phyloP scores from a whole-genome alignment of 2,888 invertebrate genomes.

The Shargacucullia verbasci region DNA sequence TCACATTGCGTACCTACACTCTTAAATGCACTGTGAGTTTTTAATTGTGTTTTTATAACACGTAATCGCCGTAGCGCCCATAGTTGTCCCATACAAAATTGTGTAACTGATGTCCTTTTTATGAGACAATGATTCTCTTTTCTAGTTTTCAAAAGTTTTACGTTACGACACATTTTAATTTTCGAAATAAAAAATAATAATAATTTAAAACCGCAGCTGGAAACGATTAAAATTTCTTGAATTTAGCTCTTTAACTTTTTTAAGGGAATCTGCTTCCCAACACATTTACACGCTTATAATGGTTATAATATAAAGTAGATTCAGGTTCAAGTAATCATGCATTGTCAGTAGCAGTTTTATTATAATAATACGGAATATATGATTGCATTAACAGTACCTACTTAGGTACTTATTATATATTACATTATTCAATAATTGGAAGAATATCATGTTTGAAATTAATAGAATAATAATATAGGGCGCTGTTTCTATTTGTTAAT shows the following conservation, averaged over 20 bases:
- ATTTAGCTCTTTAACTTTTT: neutral
- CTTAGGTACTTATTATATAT: slow-evolving; percentile 9
- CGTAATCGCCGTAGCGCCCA: no score
- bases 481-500: slow-evolving; percentile 6
- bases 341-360: slow-evolving; percentile 17
- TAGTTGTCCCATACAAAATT: no score
- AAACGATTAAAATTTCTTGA: no score
- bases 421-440: slow-evolving; percentile 17
- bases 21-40: neutral
- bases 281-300: neutral
- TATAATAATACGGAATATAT: slow-evolving; percentile 1
- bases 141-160: no score
- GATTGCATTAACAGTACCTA: neutral
- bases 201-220: no score
- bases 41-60: no score
- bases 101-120: no score
- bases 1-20: neutral
- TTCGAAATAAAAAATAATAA: no score
- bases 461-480: neutral
- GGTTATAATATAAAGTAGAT: slow-evolving; percentile 7
- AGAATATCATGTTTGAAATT: slow-evolving; percentile 7
- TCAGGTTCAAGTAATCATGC: slow-evolving; percentile 10
- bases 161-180: no score
- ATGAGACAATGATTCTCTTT: no score
- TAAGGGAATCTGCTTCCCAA: neutral